A percentile compares a stretch with the other conserved stretches of the same genome.
Evolutionary conservation across 2,888 invertebrate genomes (phyloP).

Genomic region (Archips xylosteana): DNA sequence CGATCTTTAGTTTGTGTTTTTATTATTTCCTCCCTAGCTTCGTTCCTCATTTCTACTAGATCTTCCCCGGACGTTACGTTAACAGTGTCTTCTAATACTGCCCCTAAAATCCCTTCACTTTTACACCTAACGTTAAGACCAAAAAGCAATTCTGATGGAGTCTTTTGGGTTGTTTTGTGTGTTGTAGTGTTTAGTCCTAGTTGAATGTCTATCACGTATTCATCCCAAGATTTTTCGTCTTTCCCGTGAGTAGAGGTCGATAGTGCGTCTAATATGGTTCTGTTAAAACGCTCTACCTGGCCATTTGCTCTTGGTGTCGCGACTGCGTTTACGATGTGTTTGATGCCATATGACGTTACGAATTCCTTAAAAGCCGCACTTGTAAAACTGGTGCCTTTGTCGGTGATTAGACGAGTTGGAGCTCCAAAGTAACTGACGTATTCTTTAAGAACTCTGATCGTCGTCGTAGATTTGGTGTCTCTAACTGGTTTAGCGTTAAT

Average conservation of each 20-base stretch:
- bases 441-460: not conserved
- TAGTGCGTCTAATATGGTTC: not conserved
- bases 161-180: constrained; percentile 14
- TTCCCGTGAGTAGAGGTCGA: not conserved
- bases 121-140: not conserved
- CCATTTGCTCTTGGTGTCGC: constrained; percentile 5
- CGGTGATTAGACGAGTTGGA: not conserved
- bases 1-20: not conserved
- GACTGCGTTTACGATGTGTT: constrained; percentile 6
- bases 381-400: not conserved
- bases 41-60: not conserved
- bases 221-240: constrained; percentile 12
- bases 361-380: too few species aligned
- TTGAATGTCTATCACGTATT: not conserved
- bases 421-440: constrained; percentile 7
- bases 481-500: not conserved
- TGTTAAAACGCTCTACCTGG: constrained; percentile 1
- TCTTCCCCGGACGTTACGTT: not conserved
- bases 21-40: not conserved
- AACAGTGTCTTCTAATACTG: constrained; percentile 7
- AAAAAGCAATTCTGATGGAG: constrained; percentile 2
- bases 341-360: not conserved
- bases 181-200: not conserved
- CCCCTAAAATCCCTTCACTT: not conserved
- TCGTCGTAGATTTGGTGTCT: not conserved